These are phyloP conservation scores for Orchestia grillus DNA, from an alignment of 1,140 invertebrate species.

Conservation along the genomic window DNA sequence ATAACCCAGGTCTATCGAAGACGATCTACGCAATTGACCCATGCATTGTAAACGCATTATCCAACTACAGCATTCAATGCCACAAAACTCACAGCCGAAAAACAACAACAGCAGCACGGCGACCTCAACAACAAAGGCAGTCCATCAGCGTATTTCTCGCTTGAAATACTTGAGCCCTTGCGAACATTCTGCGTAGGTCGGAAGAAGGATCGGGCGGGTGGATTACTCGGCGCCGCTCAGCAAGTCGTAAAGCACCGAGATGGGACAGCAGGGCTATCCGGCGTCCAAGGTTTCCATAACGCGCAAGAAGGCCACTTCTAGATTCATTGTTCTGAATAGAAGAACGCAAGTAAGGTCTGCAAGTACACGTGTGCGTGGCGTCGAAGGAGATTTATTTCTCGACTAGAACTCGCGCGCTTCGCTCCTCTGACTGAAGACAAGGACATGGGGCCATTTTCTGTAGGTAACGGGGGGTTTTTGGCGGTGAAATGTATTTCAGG, in stretches of 20 bases:
- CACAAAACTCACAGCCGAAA: neutral
- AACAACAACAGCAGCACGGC: neutral
- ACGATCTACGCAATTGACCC: too few relatives aligned
- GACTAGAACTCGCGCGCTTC: too few relatives aligned
- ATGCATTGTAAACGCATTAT: neutral
- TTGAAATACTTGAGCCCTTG: neutral
- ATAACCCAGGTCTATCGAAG: too few relatives aligned
- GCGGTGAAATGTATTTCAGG: too few relatives aligned
- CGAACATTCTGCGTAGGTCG: neutral
- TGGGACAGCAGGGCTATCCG: neutral
- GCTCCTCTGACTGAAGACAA: too few relatives aligned
- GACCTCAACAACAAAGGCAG: neutral
- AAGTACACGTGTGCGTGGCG: too few relatives aligned
- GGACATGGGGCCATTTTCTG: too few relatives aligned
- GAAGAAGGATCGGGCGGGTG: neutral
- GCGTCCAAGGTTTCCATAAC: neutral
- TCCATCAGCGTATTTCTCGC: neutral
- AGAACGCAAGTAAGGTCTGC: too few relatives aligned
- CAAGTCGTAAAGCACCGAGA: neutral
- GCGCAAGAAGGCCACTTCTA: too few relatives aligned
- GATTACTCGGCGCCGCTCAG: neutral
- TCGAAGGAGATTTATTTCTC: too few relatives aligned
- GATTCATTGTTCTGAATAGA: too few relatives aligned
- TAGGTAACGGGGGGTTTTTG: too few relatives aligned
- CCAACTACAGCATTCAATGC: neutral